Evolutionary conservation across 2,888 invertebrate genomes (phyloP).

Genomic region (Hypomecis punctinalis): DNA sequence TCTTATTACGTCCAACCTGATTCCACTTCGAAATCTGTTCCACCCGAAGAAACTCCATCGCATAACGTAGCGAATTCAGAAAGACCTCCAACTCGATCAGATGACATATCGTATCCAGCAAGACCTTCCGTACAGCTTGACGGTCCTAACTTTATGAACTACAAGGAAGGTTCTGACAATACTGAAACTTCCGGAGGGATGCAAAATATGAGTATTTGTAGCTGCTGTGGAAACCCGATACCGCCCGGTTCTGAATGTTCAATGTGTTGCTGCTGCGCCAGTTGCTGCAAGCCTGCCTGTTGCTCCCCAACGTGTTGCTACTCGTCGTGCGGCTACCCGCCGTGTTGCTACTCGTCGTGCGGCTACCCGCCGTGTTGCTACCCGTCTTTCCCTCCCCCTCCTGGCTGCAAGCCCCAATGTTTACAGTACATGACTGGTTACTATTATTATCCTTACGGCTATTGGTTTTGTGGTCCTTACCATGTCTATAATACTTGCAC

Average conservation of each 20-base stretch:
- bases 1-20: constrained; percentile 2
- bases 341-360: not conserved
- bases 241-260: not conserved
- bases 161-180: no score
- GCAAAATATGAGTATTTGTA: not conserved
- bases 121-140: not conserved
- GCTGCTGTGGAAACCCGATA: constrained; percentile 3
- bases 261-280: not conserved
- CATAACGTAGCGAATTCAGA: not conserved
- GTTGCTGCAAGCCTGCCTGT: not conserved
- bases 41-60: not conserved
- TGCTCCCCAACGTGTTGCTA: not conserved
- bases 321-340: not conserved
- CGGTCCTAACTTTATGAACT: no score
- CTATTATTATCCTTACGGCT: constrained; percentile 71
- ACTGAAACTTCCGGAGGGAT: not conserved
- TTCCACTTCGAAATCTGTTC: not conserved
- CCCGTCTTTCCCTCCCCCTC: constrained; percentile 1
- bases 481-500: not conserved
- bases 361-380: not conserved
- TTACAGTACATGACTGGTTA: constrained; percentile 70
- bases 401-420: constrained; percentile 42
- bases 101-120: not conserved
- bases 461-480: constrained; percentile 72
- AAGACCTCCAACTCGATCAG: not conserved